phyloP scores from a whole-genome alignment of 2,113 vertebrate species.

The Panurus biarmicus region DNA sequence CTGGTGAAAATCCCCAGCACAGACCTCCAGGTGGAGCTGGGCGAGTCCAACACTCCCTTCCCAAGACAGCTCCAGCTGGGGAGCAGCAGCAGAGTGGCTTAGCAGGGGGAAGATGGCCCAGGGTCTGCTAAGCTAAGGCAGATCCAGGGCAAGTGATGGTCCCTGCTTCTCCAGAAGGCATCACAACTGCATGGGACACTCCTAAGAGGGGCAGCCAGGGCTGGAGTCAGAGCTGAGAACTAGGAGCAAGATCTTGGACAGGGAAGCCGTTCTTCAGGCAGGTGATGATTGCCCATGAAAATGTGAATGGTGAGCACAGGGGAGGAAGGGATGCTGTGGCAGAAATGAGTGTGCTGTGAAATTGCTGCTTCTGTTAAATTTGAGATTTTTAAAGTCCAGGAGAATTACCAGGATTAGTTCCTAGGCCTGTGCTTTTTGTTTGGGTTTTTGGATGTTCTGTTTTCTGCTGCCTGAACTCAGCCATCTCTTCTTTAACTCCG shows the following conservation, averaged over 20 bases:
- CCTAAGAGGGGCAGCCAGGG: neutral
- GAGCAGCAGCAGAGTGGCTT: neutral
- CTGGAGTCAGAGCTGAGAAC: neutral
- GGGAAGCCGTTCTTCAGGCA: neutral
- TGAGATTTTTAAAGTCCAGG: neutral
- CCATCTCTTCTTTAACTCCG: constrained; percentile 2
- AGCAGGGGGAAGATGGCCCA: no score
- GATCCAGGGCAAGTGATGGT: neutral
- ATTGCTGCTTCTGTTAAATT: neutral
- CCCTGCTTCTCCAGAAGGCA: neutral
- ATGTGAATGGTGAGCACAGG: neutral
- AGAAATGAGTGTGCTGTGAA: neutral
- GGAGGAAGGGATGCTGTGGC: neutral
- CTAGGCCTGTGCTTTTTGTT: neutral
- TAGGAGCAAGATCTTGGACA: neutral
- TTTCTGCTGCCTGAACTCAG: neutral
- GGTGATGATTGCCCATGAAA: neutral
- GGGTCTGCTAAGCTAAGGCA: neutral
- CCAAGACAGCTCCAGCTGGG: neutral
- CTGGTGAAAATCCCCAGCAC: neutral
- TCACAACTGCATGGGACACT: neutral
- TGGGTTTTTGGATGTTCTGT: neutral
- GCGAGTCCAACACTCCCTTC: neutral
- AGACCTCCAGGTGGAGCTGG: neutral
- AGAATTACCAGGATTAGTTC: neutral